phyloP scores from a whole-genome alignment of 2,888 invertebrate genomes.

The Trilocha varians region DNA sequence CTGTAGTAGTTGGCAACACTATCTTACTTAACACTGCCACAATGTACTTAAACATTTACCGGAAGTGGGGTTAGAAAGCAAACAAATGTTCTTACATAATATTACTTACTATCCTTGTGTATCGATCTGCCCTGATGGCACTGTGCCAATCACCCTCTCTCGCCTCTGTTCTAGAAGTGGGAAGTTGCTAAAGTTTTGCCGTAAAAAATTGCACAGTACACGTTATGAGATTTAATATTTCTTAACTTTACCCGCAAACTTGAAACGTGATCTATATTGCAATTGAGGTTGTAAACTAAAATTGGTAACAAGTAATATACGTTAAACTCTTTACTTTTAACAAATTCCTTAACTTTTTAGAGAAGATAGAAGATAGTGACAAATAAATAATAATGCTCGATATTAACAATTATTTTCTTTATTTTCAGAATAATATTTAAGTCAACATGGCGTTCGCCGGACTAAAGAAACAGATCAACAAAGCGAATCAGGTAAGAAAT shows the following conservation, averaged over 20 bases:
- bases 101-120: conserved; percentile 38
- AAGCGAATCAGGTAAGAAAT: conserved; percentile 94
- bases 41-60: conserved; percentile 11
- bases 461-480: conserved; percentile 99
- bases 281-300: too few relatives aligned
- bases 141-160: conserved; percentile 53
- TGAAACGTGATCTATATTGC: too few relatives aligned
- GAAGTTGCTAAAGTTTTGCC: conserved; percentile 37
- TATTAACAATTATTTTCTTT: conserved; percentile 3
- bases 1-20: too few relatives aligned
- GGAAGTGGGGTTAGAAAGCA: conserved; percentile 35
- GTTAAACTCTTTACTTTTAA: too few relatives aligned
- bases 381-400: too few relatives aligned
- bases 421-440: conserved; percentile 34
- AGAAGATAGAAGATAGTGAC: too few relatives aligned
- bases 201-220: conserved; percentile 24
- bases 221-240: neutral
- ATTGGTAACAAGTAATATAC: too few relatives aligned
- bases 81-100: conserved; percentile 47
- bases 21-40: too few relatives aligned
- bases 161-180: conserved; percentile 36
- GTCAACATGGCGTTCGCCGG: conserved; percentile 97
- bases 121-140: conserved; percentile 62
- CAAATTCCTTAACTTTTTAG: too few relatives aligned
- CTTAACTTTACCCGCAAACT: neutral